A percentile compares a stretch with the other conserved stretches of the same genome.
Evolutionary conservation across 2,888 invertebrate species (phyloP).

Genomic region (Tanytarsus gracilentus): DNA sequence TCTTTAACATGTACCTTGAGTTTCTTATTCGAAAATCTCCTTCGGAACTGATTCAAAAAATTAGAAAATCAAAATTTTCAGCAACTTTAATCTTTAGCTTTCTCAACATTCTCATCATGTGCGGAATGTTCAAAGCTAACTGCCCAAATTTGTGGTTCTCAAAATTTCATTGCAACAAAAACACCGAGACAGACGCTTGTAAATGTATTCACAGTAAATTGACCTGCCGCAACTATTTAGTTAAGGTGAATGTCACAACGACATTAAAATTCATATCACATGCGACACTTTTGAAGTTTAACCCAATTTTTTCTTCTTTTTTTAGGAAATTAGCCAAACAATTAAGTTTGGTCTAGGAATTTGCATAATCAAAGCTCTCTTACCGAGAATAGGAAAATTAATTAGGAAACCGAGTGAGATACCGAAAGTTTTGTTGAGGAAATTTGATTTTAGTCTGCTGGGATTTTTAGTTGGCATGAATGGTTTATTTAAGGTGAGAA

Average conservation of each 20-base stretch:
- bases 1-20: constrained; percentile 13
- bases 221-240: constrained; percentile 1
- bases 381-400: neutral
- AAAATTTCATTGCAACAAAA: neutral
- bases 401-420: neutral
- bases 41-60: neutral
- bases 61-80: neutral
- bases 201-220: neutral
- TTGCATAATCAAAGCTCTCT: neutral
- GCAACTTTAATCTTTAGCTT: neutral
- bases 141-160: constrained; percentile 16
- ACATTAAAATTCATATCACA: neutral
- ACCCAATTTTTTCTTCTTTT: neutral
- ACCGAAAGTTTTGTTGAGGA: neutral
- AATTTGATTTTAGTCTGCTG: neutral
- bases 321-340: constrained; percentile 9
- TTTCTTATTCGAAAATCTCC: neutral
- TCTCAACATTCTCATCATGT: constrained; percentile 6
- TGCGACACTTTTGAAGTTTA: neutral
- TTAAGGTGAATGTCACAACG: neutral
- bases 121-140: neutral
- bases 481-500: constrained; percentile 13
- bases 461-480: neutral
- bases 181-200: neutral
- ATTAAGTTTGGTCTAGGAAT: constrained; percentile 12